Base-by-base conservation (phyloP, 2,113 vertebrate species). In the Lycaon pictus region DNA sequence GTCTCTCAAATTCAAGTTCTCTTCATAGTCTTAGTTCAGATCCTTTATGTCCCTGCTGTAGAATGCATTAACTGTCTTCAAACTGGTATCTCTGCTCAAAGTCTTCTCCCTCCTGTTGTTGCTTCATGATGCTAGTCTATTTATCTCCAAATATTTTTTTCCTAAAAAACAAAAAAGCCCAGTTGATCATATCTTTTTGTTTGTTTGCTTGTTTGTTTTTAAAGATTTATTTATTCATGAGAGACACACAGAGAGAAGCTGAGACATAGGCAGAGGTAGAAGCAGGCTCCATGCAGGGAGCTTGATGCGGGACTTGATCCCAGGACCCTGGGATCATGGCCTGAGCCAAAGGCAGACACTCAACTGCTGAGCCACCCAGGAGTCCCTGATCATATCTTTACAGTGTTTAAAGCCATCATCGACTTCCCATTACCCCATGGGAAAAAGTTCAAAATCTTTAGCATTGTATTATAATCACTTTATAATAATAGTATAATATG, bases 1-100 rank as follows among this genome's bases (percentile, higher is more conserved):
- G 10, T 84, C 53, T 93, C n/a, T 92, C 29, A 81, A 43, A 51
- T 85, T 35, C 27, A 84, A 58, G 25, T 88, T 94, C 32, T 95
- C 13, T 25, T 77, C 6, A 15, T 19, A 76, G 32, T 74, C 53
- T 25, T 81, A 37, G 65, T 88, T 88, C n/a, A 89, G 82, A 51
- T 81, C 13, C 51, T 88, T 60, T 29, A 35, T 79, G 9, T 81
- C 22, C 88, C 27, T 79, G 27, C 10, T 0, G 9, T 69, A 13
- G 43, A 15, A 25, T 63, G 23, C 12, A 56, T 0, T 62, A 87
- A 29, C 69, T 69, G 58, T 37, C 48, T 96, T 79, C 8, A 58
- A 5, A 65, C 2, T 79, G 63, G 1, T 48, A 29, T 69, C n/a
- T 29, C 3, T 71, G 15, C 7, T 8, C 27, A 2, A 20, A 69